Conservation (phyloP, 2,888 invertebrate species). For the Cheilosia impressa region DNA sequence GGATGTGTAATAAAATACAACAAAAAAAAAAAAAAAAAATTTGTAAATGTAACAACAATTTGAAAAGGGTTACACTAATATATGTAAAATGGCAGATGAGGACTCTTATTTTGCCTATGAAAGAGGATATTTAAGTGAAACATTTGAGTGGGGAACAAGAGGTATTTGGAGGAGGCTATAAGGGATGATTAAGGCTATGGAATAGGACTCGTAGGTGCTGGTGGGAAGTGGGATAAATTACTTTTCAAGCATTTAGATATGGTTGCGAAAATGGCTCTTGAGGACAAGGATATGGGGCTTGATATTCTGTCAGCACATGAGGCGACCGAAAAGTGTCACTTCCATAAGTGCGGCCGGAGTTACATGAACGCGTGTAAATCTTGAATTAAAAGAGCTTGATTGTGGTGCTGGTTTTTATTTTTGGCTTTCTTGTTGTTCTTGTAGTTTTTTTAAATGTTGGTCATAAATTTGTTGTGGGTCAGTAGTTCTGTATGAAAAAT, state of each 20-base stretch:
- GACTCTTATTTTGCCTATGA: constrained; percentile 59
- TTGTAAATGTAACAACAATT: constrained; percentile 69
- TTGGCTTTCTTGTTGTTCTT: too few relatives aligned
- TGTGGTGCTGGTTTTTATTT: not conserved
- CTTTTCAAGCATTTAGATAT: constrained; percentile 65
- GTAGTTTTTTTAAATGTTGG: too few relatives aligned
- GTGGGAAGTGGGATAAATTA: constrained; percentile 63
- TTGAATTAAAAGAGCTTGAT: constrained; percentile 8
- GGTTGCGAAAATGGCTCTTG: constrained; percentile 33
- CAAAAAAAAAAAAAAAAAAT: constrained; percentile 28
- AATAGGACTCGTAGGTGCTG: constrained; percentile 52
- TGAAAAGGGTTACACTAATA: constrained; percentile 72
- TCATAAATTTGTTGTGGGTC: too few relatives aligned
- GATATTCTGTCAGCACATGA: constrained; percentile 30
- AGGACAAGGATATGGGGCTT: not conserved
- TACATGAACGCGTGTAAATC: not conserved
- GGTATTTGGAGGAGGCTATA: constrained; percentile 45
- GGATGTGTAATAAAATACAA: constrained; percentile 26
- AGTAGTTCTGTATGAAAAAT: too few relatives aligned
- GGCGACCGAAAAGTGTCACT: constrained; percentile 31
- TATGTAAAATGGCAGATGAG: constrained; percentile 63
- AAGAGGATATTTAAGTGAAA: constrained; percentile 60
- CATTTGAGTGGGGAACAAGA: constrained; percentile 61
- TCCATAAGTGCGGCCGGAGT: constrained; percentile 20
- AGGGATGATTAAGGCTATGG: constrained; percentile 66